These are phyloP conservation scores for Bombycilla garrulus DNA, from an alignment of 2,113 vertebrate genomes.

Conservation along the genomic window DNA sequence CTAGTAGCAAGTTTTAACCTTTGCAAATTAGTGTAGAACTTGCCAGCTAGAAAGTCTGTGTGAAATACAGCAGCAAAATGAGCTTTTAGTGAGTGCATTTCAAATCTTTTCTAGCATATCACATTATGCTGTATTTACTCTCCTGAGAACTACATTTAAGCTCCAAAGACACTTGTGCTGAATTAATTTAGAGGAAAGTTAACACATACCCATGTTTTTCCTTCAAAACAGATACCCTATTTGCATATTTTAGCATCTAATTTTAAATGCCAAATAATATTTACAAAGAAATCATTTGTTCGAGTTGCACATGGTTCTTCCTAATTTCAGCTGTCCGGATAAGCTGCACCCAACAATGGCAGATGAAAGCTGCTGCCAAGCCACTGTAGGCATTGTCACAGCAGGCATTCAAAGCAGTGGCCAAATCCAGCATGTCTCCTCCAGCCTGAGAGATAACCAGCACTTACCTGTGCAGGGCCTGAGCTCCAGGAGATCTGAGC, in stretches of 20 bases:
- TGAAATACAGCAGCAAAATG: slow-evolving; percentile 9
- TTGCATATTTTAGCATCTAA: slow-evolving; percentile 60
- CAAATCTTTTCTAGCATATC: slow-evolving; percentile 28
- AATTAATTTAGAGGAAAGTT: slow-evolving; percentile 72
- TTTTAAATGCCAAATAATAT: slow-evolving; percentile 47
- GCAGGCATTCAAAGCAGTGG: not conserved
- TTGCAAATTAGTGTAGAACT: slow-evolving; percentile 30
- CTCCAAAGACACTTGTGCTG: slow-evolving; percentile 55
- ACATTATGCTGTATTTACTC: slow-evolving; percentile 66
- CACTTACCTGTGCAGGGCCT: not conserved
- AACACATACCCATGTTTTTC: slow-evolving; percentile 29
- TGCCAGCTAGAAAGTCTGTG: slow-evolving; percentile 26
- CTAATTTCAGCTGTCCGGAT: not conserved
- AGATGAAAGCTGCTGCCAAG: not conserved
- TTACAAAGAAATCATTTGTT: slow-evolving; percentile 42
- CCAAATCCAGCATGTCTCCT: not conserved
- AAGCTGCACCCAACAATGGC: not conserved
- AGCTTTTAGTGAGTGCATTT: slow-evolving; percentile 48
- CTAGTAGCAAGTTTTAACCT: slow-evolving; percentile 42
- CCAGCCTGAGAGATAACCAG: not conserved
- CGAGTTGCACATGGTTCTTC: not conserved
- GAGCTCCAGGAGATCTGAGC: not conserved
- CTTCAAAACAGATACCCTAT: slow-evolving; percentile 48
- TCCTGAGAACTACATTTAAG: slow-evolving; percentile 65
- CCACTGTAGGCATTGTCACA: not conserved